A percentile compares a stretch with the other conserved stretches of the same genome.
Evolutionary conservation across 2,888 invertebrate genomes (phyloP).

Genomic region (Metellina segmentata): DNA sequence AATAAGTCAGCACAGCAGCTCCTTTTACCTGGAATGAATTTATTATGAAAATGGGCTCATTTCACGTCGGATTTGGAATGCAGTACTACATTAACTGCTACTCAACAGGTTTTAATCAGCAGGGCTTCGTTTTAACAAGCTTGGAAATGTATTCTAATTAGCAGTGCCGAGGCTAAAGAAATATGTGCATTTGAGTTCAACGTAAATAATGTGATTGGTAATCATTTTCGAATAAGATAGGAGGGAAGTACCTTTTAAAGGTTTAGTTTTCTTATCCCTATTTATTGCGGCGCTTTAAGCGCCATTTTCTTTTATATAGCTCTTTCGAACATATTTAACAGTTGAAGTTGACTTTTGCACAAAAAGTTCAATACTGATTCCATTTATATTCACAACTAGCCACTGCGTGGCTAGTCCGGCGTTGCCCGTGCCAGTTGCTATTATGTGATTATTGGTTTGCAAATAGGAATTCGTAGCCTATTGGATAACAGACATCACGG

Average conservation of each 20-base stretch:
- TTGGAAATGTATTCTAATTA: slow-evolving; percentile 25
- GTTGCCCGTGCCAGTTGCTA: too few relatives aligned
- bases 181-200: background rate
- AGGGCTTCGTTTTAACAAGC: slow-evolving; percentile 46
- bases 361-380: too few relatives aligned
- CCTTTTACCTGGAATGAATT: slow-evolving; percentile 23
- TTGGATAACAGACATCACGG: too few relatives aligned
- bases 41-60: background rate
- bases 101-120: background rate
- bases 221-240: background rate
- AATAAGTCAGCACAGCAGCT: slow-evolving; percentile 39
- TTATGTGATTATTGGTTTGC: too few relatives aligned
- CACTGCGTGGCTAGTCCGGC: too few relatives aligned
- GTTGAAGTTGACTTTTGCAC: too few relatives aligned
- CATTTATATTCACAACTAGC: too few relatives aligned
- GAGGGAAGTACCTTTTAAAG: background rate
- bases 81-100: background rate
- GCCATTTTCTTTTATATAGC: too few relatives aligned
- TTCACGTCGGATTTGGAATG: slow-evolving; percentile 10
- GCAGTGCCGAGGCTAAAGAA: background rate
- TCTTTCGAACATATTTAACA: too few relatives aligned
- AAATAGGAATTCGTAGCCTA: too few relatives aligned
- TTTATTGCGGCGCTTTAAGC: too few relatives aligned
- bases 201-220: background rate
- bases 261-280: background rate